phyloP scores from a whole-genome alignment of 2,888 invertebrate genomes.

The Periphyllus acericola region DNA sequence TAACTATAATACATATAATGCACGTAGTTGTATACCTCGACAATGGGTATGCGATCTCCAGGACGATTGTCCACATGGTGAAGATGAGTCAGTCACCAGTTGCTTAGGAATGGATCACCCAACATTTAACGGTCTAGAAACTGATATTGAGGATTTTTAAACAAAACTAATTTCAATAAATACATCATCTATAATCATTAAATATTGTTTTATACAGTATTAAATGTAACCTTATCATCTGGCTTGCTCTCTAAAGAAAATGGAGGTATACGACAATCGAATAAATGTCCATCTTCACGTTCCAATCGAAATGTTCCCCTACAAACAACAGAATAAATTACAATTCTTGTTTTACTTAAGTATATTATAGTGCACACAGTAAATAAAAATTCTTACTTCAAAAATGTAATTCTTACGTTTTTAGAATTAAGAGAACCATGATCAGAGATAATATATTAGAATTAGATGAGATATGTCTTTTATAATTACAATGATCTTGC shows the following conservation, averaged over 20 bases:
- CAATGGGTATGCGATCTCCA: constrained; percentile 68
- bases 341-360: background rate
- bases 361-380: background rate
- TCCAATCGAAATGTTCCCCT: constrained; percentile 98
- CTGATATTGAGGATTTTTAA: constrained; percentile 60
- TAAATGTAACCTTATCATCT: constrained; percentile 70
- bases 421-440: too few species aligned
- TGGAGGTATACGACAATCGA: constrained; percentile 97
- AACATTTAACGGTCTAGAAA: constrained; percentile 61
- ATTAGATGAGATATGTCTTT: too few species aligned
- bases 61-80: constrained; percentile 67
- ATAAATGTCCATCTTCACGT: constrained; percentile 94
- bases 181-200: constrained; percentile 49
- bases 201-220: constrained; percentile 50
- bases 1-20: constrained; percentile 51
- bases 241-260: constrained; percentile 96
- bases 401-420: too few species aligned
- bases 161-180: constrained; percentile 53
- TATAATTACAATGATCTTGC: too few species aligned
- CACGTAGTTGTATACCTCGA: constrained; percentile 66
- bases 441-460: too few species aligned
- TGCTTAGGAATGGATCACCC: constrained; percentile 63
- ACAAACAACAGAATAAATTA: constrained; percentile 64
- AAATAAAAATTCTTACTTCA: too few species aligned
- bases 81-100: constrained; percentile 66